Base-by-base conservation (phyloP, 2,888 invertebrate species). In the Uropetala carovei region DNA sequence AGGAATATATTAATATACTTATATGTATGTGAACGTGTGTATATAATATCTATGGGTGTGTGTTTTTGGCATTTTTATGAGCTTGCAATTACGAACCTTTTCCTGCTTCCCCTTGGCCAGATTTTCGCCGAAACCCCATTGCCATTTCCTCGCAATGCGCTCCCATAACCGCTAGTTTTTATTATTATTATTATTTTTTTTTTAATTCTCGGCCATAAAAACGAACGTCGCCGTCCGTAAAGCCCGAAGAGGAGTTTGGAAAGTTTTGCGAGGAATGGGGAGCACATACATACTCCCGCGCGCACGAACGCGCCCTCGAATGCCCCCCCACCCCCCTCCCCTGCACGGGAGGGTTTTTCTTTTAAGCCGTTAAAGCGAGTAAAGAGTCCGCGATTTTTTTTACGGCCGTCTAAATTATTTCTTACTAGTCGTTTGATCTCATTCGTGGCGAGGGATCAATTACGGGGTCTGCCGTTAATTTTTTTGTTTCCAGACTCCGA, bases 351-450 rank as follows among this genome's bases (percentile, higher is more conserved):
- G 75, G 10, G 75, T 68, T 68, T n/a, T 68, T 22, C 22, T 22
- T 75, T 43, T 43, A 43, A 43, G 43, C 43, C 75, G 75, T 75
- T 75, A 75, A 75, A 22, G 13, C 75, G 75, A 75, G 68, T 68
- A 22, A 68, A 75, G 75, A 75, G 75, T 75, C 27, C 22, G 10
- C 16, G 18, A n/a, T 14, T 18, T 68, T 68, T 68, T 75, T 75
- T 75, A 75, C 75, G 27, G 75, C 75, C 22, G 75, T 27, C 75
- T 75, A 75, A 75, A 75, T 75, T 27, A 75, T 75, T 75, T 27
- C 22, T 75, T 75, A 75, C 75, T 22, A 75, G 22, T 27, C 75
- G 22, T 68, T 68, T 68, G n/a, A 22, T 68, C 75, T 75, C 75
- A 13, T 75, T 75, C 75, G 27, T 9, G 75, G 14, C 27, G 75